These are phyloP conservation scores for Drosophila nikananu DNA, from an alignment of 1,140 invertebrate genomes.

Conservation along the genomic window DNA sequence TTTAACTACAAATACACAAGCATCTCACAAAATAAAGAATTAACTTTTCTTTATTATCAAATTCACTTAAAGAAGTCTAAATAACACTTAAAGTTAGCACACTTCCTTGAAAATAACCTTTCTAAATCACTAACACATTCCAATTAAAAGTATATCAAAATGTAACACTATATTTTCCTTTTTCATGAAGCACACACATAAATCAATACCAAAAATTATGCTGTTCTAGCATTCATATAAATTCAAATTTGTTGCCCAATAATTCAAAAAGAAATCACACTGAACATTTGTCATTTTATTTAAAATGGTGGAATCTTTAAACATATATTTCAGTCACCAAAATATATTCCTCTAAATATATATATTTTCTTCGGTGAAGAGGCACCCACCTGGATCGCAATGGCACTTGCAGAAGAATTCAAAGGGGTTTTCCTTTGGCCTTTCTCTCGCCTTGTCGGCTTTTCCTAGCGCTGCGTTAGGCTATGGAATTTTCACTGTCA, in stretches of 20 bases:
- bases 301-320: not conserved
- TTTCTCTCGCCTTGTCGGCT: slow-evolving; percentile 38
- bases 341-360: not conserved
- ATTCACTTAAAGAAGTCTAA: not conserved
- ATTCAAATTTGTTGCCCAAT: slow-evolving; percentile 33
- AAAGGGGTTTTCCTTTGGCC: slow-evolving; percentile 48
- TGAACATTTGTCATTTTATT: slow-evolving; percentile 15
- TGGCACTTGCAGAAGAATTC: slow-evolving; percentile 85
- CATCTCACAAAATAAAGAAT: not conserved
- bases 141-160: not conserved
- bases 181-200: slow-evolving; percentile 5
- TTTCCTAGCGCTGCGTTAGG: slow-evolving; percentile 2
- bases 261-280: slow-evolving; percentile 16
- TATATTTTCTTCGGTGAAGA: slow-evolving; percentile 2
- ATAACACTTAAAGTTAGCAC: too few relatives aligned
- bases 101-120: not conserved
- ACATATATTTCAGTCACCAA: slow-evolving; percentile 12
- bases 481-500: slow-evolving; percentile 22
- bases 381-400: slow-evolving; percentile 83
- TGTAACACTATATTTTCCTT: not conserved
- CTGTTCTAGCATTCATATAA: slow-evolving; percentile 9
- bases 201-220: slow-evolving; percentile 33
- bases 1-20: not conserved
- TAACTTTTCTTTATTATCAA: too few relatives aligned
- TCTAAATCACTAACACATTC: not conserved